Evolutionary conservation across 1,140 invertebrate genomes (phyloP).

Genomic region (Rhyzopertha dominica): DNA sequence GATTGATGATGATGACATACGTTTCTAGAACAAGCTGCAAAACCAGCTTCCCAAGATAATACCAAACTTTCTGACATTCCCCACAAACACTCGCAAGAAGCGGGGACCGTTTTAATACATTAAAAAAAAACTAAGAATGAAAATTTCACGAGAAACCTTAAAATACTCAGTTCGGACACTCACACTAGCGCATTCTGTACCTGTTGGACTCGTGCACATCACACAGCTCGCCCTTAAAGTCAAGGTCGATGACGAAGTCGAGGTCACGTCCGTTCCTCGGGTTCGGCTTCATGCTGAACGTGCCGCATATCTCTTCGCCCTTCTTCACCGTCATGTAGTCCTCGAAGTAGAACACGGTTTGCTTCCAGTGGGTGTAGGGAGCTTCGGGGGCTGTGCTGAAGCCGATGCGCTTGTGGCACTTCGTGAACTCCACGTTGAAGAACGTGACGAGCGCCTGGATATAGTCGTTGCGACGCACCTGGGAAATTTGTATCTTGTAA

Average conservation of each 20-base stretch:
- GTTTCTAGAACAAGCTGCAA: no score
- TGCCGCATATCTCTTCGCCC: conserved; percentile 87
- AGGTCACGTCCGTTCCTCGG: conserved; percentile 94
- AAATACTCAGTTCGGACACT: no score
- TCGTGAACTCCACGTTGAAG: conserved; percentile 99
- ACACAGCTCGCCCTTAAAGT: conserved; percentile 93
- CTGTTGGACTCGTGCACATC: conserved; percentile 83
- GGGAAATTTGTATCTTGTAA: no score
- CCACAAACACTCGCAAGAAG: no score
- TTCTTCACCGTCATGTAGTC: conserved; percentile 94
- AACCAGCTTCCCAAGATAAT: no score
- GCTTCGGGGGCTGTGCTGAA: conserved; percentile 98
- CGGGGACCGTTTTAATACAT: no score
- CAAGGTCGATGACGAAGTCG: conserved; percentile 89
- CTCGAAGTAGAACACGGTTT: conserved; percentile 98
- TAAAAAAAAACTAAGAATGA: no score
- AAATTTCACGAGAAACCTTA: no score
- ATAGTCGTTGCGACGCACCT: conserved; percentile 91
- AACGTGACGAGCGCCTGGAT: conserved; percentile 97
- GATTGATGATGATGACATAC: no score
- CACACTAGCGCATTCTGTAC: conserved; percentile 98
- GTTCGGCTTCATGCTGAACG: conserved; percentile 92
- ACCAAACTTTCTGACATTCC: no score
- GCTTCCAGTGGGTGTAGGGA: conserved; percentile 99
- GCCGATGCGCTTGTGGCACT: conserved; percentile 97